Conservation (phyloP, 2,888 invertebrate species). For the Nemotelus pantherinus region DNA sequence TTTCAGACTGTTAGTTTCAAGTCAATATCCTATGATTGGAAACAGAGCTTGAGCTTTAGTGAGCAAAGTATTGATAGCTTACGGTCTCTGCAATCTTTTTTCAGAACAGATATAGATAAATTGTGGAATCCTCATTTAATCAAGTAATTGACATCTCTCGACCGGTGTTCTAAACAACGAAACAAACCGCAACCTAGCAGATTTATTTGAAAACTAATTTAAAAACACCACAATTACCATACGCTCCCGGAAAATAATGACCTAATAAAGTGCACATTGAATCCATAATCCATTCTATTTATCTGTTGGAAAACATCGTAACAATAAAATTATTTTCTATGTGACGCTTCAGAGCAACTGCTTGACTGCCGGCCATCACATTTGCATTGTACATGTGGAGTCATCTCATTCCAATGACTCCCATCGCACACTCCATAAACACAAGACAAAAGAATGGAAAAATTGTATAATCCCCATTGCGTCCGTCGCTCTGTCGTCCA, state of each 20-base stretch:
- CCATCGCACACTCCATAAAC: not conserved
- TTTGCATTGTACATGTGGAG: no score
- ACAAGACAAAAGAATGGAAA: slow-evolving; percentile 10
- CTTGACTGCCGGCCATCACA: no score
- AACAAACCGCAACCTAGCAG: not conserved
- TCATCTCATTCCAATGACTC: not conserved
- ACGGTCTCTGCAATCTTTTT: no score
- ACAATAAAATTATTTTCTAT: not conserved
- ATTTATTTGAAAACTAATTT: slow-evolving; percentile 1
- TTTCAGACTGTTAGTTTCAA: no score
- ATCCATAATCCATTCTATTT: slow-evolving; percentile 17
- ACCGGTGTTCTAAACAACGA: no score
- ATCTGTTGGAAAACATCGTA: not conserved
- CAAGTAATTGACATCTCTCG: not conserved
- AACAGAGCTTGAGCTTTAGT: no score
- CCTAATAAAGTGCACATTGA: slow-evolving; percentile 1
- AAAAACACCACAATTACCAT: slow-evolving; percentile 16
- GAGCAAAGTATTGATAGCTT: no score
- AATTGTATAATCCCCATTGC: not conserved
- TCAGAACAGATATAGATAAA: not conserved
- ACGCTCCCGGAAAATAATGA: not conserved
- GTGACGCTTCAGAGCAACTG: not conserved
- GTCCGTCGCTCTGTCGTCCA: slow-evolving; percentile 1
- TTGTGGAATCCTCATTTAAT: not conserved
- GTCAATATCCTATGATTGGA: no score